Percentiles rank a stretch among this genome's conserved stretches.
Conservation (phyloP, 2,113 vertebrate species). For the Butorides virescens region DNA sequence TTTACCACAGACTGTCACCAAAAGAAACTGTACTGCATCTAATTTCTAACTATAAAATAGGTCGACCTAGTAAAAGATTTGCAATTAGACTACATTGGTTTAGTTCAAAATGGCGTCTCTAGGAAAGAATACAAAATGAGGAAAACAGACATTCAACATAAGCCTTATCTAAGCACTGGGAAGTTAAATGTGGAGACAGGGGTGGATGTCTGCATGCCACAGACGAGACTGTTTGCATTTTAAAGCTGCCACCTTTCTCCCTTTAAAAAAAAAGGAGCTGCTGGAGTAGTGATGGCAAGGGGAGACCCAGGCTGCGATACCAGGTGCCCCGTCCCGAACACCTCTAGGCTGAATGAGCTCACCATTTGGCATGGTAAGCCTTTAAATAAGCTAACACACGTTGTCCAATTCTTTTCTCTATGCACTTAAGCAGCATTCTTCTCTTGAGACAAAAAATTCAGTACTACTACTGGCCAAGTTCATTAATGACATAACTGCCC, state of each 20-base stretch:
- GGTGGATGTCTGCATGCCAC: not conserved
- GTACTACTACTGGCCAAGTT: not conserved
- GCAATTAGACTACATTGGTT: not conserved
- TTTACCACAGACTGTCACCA: not conserved
- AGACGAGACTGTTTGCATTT: not conserved
- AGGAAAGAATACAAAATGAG: not conserved
- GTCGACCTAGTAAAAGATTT: not conserved
- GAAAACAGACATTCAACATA: not conserved
- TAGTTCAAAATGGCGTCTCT: not conserved
- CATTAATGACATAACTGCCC: not conserved
- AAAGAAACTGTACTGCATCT: not conserved
- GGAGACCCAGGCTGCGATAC: not conserved
- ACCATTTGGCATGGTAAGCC: fast-evolving
- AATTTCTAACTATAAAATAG: not conserved
- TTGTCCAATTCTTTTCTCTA: not conserved
- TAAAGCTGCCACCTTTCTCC: not conserved
- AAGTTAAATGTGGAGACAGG: not conserved
- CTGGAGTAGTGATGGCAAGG: not conserved
- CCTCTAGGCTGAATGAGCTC: not conserved
- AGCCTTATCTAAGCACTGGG: not conserved
- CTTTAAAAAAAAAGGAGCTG: not conserved
- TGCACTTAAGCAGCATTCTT: not conserved
- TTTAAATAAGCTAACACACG: not conserved
- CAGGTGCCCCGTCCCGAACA: not conserved
- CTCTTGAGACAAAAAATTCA: not conserved